Conservation (phyloP, 2,888 invertebrate species). For the Tenthredo livida region DNA sequence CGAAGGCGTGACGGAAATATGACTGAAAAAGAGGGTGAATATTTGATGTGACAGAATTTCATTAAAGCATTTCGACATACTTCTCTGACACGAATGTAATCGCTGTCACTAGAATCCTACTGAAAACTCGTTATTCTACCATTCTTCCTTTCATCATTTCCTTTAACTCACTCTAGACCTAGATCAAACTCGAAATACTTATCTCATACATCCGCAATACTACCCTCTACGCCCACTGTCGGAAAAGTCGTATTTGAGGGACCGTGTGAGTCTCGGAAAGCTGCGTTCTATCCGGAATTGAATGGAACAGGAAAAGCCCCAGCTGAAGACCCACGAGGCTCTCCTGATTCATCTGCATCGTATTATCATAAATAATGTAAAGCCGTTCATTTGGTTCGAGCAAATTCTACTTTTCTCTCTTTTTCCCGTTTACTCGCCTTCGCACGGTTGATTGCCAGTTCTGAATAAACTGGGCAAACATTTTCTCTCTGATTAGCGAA, state of each 20-base stretch:
- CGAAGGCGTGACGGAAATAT: slow-evolving; percentile 24
- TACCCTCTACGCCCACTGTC: neutral
- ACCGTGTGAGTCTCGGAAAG: neutral
- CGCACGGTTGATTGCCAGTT: neutral
- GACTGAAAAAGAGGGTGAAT: slow-evolving; percentile 37
- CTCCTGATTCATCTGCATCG: slow-evolving; percentile 12
- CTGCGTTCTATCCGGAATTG: neutral
- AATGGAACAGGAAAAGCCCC: neutral
- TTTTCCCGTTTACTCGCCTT: neutral
- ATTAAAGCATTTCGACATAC: slow-evolving; percentile 32
- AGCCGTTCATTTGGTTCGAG: neutral
- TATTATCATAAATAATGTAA: slow-evolving; percentile 16
- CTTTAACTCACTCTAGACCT: neutral
- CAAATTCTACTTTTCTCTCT: neutral
- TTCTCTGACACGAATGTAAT: neutral
- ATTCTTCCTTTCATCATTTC: neutral
- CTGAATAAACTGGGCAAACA: neutral
- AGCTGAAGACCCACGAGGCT: neutral
- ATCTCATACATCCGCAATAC: neutral
- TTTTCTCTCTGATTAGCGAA: neutral
- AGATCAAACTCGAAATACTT: neutral
- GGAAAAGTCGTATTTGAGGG: neutral
- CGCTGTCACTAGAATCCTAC: neutral
- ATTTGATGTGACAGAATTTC: slow-evolving; percentile 46
- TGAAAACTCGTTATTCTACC: neutral